Base-by-base conservation (phyloP, 2,888 invertebrate species). In the Nycteola revayana region DNA sequence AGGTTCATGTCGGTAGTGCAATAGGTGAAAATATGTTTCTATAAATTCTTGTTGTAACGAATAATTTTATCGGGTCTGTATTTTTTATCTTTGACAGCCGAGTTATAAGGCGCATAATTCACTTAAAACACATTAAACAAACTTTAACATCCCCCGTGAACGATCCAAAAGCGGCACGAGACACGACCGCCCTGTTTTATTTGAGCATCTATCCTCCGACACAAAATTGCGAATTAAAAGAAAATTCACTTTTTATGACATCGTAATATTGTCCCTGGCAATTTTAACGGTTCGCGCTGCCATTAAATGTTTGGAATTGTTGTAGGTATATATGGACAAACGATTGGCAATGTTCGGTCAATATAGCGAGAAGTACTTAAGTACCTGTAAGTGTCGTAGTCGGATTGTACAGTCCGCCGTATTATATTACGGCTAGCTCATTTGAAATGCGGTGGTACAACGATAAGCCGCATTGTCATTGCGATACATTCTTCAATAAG, bases 151-250 rank as follows among this genome's bases (percentile, higher is more conserved):
- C 55, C 47, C 55, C 48, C 42, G 52, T 57, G 64, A 71, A 68
- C 64, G 67, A 73, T 71, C 65, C 42, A 61, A 59, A 54, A 48
- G 57, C 57, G 58, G 58, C 69, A 65, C 61, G 55, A 67, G 66
- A 61, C 56, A 62, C 61, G 56, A 58, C 64, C 51, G 28, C 65
- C 64, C 54, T 66, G 62, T 75, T 79, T 79, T 76, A 78, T 73
- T 67, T 67, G 60, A 63, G 60, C 60, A 66, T 64, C 63, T 62
- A 63, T 71, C 66, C 57, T 62, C 65, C 62, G 61, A 72, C 70
- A 67, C 66, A 66, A 64, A 72, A 74, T 71, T 66, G 69, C 67
- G 66, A 77, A 75, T 77, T 78, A 75, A 77, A 73, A 68, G 69
- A 71, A 68, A 71, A 73, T 71, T 69, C 65, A 50, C 63, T 66